Evolutionary conservation across 64 coral and sea anemone genomes (phyloP), one percentile per base, ranked within the genome.

Genomic region (Stichodactyla mertensii): DNA sequence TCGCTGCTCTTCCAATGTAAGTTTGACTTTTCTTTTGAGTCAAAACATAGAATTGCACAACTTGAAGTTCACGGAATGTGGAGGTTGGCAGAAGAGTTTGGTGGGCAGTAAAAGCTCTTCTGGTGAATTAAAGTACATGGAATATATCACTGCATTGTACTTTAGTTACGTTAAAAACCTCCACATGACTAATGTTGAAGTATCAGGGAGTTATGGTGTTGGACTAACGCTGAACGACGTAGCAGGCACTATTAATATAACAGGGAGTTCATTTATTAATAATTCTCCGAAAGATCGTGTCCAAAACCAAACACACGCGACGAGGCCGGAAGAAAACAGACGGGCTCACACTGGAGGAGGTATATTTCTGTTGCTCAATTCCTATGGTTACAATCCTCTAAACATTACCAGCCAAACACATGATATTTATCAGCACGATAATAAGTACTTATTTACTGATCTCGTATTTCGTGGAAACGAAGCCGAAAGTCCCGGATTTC

Each of bases 131-230:
- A 55, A 67, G 7, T 88, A 82, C 16, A 82, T 86, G 36, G 55
- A 77, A 28, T 95, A 91, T 88, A 86, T 87, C 15, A 31, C 93
- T 4, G 93, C 83, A 20, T 16, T 95, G 28, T 71, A 95, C 62
- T 95, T 95, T 57, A 53, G 91, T 81, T 95, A 95, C 52, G 91
- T 90, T 56, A 95, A 66, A 58, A 23, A 92, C 82, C 62, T 92
- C 27, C 77, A 69, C 2, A 67, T 95, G 16, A 84, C 55, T 9
- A 74, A 88, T 52, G 78, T 95, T 31, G 78, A 83, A 84, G 88
- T 95, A 77, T 92, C 83, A 5, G 77, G 26, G n/a, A 92, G 89
- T 28, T 64, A 77, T 54, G 93, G 93, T 55, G 61, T 95, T 8
- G 93, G 77, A 19, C 55, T 91, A 55, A 95, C 91, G 79, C 81